phyloP scores from a whole-genome alignment of 1,140 invertebrate species.

The Brachionus plicatilis region DNA sequence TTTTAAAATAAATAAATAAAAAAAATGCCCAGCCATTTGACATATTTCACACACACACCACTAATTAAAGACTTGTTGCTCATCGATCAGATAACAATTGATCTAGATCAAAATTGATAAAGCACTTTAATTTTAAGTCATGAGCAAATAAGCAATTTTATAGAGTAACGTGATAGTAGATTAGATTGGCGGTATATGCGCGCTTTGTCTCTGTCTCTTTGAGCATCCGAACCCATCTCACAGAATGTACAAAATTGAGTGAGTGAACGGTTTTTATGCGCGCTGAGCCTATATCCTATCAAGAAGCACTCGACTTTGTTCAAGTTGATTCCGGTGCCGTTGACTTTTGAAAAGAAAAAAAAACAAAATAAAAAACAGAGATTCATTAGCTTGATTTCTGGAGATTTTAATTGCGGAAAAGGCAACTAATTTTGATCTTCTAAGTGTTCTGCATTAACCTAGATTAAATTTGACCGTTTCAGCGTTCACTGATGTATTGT shows the following conservation, averaged over 20 bases:
- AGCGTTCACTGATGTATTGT: not conserved
- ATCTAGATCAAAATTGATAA: not conserved
- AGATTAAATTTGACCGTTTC: not conserved
- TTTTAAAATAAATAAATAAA: not conserved
- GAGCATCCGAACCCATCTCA: not conserved
- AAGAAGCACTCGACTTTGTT: not conserved
- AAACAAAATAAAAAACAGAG: not conserved
- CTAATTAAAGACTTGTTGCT: not conserved
- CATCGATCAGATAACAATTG: not conserved
- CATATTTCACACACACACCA: not conserved
- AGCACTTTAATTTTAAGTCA: not conserved
- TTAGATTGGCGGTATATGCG: not conserved
- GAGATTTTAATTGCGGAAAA: not conserved
- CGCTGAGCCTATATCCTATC: not conserved
- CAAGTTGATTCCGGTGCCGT: not conserved
- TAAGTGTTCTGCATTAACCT: not conserved
- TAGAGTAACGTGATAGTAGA: not conserved
- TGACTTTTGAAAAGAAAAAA: not conserved
- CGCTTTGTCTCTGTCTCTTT: not conserved
- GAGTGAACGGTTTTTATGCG: not conserved
- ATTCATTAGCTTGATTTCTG: not conserved
- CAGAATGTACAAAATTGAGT: too few relatives aligned
- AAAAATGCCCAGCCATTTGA: not conserved
- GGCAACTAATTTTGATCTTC: not conserved
- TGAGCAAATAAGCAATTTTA: not conserved